Conservation (phyloP, 2,113 vertebrate species). For the Tetrao urogallus region DNA sequence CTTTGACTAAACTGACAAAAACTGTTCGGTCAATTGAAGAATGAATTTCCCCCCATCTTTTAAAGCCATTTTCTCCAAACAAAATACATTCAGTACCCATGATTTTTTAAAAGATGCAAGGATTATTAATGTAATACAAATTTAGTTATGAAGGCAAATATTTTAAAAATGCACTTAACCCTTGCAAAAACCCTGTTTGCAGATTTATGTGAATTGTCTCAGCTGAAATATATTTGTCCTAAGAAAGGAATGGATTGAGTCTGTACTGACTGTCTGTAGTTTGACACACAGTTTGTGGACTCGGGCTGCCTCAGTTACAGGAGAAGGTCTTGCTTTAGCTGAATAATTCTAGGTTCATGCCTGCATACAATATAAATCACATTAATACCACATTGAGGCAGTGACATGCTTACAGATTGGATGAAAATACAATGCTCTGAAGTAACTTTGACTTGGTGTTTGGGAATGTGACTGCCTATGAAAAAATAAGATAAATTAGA, state of each 20-base stretch:
- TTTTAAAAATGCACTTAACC: slow-evolving; percentile 24
- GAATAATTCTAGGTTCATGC: slow-evolving; percentile 38
- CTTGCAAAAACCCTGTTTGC: background rate
- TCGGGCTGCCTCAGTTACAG: background rate
- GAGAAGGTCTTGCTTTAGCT: slow-evolving; percentile 10
- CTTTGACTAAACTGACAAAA: slow-evolving; percentile 31
- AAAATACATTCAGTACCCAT: background rate
- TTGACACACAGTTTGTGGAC: background rate
- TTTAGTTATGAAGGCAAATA: background rate
- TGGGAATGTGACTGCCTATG: slow-evolving; percentile 11
- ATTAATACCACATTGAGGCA: slow-evolving; percentile 46
- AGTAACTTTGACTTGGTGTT: background rate
- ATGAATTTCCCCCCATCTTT: background rate
- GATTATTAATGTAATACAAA: background rate
- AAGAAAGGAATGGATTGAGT: slow-evolving; percentile 10
- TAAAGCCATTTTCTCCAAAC: background rate
- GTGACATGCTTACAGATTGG: slow-evolving; percentile 1
- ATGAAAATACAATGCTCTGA: slow-evolving; percentile 5
- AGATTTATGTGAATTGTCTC: slow-evolving; percentile 12
- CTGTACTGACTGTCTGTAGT: slow-evolving; percentile 21
- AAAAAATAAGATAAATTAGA: slow-evolving; percentile 11
- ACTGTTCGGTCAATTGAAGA: background rate
- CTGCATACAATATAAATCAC: slow-evolving; percentile 10
- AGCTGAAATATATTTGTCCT: slow-evolving; percentile 50
- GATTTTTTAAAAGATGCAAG: background rate